These are phyloP conservation scores for Maccullochella peelii DNA, from an alignment of 2,113 vertebrate species.

Conservation along the genomic window DNA sequence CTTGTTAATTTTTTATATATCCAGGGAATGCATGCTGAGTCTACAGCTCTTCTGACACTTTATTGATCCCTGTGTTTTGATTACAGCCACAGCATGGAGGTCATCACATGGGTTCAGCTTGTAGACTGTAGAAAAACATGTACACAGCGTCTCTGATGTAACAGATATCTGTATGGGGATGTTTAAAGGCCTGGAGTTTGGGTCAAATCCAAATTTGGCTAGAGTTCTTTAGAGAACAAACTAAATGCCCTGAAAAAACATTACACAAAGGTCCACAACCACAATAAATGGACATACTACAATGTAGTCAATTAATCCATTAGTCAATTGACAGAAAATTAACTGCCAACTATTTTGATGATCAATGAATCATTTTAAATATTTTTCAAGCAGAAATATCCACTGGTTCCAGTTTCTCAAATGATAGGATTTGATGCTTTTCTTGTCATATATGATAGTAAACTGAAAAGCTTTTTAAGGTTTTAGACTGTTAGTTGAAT, in stretches of 20 bases:
- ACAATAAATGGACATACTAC: neutral
- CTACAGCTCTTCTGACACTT: conserved; percentile 15
- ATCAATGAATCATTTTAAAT: neutral
- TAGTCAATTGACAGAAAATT: neutral
- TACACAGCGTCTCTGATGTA: neutral
- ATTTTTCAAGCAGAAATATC: neutral
- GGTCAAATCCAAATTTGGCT: neutral
- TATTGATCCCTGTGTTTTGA: conserved; percentile 42
- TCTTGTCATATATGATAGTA: neutral
- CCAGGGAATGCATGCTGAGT: conserved; percentile 24
- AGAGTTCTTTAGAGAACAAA: neutral
- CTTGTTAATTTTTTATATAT: conserved; percentile 35
- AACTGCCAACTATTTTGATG: neutral
- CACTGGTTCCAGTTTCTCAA: no score
- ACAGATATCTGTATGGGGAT: conserved; percentile 4
- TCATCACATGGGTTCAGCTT: conserved; percentile 28
- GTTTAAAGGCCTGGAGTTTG: neutral
- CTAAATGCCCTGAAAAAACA: neutral
- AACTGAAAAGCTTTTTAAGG: neutral
- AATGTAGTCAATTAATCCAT: neutral
- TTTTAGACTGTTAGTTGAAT: neutral
- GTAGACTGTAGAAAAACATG: conserved; percentile 9
- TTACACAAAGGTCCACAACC: neutral
- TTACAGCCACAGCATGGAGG: neutral
- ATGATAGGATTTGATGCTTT: no score